These are phyloP conservation scores for Plemyria rubiginata DNA, from an alignment of 2,888 invertebrate species.

Conservation along the genomic window DNA sequence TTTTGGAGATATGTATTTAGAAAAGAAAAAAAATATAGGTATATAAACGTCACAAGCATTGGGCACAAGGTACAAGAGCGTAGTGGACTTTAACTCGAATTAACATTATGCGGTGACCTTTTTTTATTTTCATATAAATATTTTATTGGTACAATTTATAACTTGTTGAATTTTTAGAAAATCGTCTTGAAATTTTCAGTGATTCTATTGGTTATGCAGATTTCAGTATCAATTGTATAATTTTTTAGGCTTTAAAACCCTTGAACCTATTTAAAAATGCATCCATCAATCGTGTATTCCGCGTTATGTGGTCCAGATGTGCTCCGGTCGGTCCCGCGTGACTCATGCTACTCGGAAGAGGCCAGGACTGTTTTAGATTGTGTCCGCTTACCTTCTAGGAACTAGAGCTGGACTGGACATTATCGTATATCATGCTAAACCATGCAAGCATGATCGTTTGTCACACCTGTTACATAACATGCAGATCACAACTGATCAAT, in stretches of 20 bases:
- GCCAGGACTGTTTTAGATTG: constrained; percentile 81
- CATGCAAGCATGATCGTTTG: background rate
- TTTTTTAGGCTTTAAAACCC: constrained; percentile 1
- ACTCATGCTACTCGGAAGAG: constrained; percentile 80
- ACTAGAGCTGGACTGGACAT: constrained; percentile 7
- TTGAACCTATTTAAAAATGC: constrained; percentile 38
- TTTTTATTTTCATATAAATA: too few species aligned
- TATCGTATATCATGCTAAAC: background rate
- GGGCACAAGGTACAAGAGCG: too few species aligned
- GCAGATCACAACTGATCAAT: background rate
- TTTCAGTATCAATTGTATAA: too few species aligned
- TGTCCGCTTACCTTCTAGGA: constrained; percentile 81
- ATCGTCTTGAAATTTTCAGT: background rate
- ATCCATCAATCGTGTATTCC: constrained; percentile 35
- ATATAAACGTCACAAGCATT: background rate
- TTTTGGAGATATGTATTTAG: too few species aligned
- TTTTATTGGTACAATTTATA: too few species aligned
- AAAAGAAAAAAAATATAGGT: too few species aligned
- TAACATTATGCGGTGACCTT: too few species aligned
- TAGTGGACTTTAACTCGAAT: too few species aligned
- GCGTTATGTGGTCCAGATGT: constrained; percentile 73
- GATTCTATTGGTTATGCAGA: too few species aligned
- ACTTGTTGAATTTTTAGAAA: too few species aligned
- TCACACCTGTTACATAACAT: background rate
- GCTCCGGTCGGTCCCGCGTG: constrained; percentile 74